phyloP scores from a whole-genome alignment of 2,113 vertebrate genomes.

The Motacilla alba region DNA sequence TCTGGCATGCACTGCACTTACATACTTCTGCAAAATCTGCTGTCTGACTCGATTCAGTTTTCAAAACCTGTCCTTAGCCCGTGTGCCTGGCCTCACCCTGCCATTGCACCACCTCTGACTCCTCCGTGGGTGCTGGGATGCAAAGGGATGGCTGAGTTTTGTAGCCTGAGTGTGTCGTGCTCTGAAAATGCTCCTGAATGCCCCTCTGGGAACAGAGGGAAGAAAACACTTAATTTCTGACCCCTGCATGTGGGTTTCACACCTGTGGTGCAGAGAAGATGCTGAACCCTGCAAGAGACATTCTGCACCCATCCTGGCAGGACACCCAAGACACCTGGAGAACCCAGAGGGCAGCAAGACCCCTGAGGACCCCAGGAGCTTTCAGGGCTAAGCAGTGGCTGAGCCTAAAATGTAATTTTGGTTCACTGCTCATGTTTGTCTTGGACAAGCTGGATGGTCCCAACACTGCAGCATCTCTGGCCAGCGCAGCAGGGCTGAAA shows the following conservation, averaged over 20 bases:
- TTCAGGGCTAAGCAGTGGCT: neutral
- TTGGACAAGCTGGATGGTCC: neutral
- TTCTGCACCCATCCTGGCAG: neutral
- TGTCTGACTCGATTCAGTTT: neutral
- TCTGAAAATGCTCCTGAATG: neutral
- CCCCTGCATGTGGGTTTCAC: neutral
- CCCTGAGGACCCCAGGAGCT: neutral
- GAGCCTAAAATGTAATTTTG: neutral
- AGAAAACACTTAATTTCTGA: neutral
- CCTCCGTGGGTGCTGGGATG: neutral
- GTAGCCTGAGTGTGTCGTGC: neutral
- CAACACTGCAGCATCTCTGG: neutral
- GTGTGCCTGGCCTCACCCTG: neutral
- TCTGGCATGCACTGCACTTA: neutral
- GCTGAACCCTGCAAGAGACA: neutral
- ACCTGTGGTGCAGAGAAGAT: fast-evolving
- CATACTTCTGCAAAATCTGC: conserved; percentile 24
- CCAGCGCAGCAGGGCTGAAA: fast-evolving
- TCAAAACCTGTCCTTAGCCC: conserved; percentile 16
- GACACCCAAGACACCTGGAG: neutral
- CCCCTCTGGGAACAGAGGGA: neutral
- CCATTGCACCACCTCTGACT: neutral
- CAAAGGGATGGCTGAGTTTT: neutral
- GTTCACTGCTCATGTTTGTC: neutral
- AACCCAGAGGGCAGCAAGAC: neutral